phyloP scores from a whole-genome alignment of 2,113 vertebrate genomes.

The Malurus melanocephalus region DNA sequence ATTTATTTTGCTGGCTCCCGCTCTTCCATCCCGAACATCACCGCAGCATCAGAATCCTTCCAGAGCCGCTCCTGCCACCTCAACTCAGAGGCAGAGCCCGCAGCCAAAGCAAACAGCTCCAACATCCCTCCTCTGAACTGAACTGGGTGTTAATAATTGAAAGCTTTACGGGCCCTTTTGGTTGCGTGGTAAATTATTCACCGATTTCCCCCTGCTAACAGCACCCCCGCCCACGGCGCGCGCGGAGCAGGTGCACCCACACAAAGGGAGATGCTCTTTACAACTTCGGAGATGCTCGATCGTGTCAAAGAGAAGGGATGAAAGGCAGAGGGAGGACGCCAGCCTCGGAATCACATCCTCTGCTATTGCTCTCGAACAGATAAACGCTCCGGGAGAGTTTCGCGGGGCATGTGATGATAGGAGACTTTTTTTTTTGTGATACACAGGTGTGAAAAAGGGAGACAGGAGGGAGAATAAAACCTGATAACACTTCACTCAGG shows the following conservation, averaged over 20 bases:
- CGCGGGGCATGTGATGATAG: not conserved
- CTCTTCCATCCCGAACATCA: conserved; percentile 37
- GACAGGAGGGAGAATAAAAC: conserved; percentile 24
- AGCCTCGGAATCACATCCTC: conserved; percentile 55
- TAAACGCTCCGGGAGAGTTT: conserved; percentile 34
- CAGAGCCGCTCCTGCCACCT: not conserved
- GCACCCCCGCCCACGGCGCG: not conserved
- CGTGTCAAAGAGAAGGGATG: conserved; percentile 63
- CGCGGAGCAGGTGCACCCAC: conserved; percentile 21
- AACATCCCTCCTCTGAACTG: conserved; percentile 54
- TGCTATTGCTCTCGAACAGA: not conserved
- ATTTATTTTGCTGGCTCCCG: not conserved
- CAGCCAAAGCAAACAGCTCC: conserved; percentile 63
- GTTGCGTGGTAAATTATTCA: conserved; percentile 70
- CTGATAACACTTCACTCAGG: conserved; percentile 25
- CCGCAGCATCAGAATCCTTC: not conserved
- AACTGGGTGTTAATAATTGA: conserved; percentile 70
- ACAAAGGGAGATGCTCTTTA: conserved; percentile 33
- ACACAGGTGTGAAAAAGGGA: conserved; percentile 42
- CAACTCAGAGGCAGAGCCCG: not conserved
- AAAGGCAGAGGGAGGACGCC: conserved; percentile 27
- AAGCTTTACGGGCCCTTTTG: conserved; percentile 43
- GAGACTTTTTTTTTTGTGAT: conserved; percentile 31
- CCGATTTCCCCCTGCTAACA: conserved; percentile 24
- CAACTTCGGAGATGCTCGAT: conserved; percentile 67